Percentiles rank a stretch among this genome's conserved stretches.
Conservation (phyloP, 2,113 vertebrate genomes). For the Caranx melampygus region DNA sequence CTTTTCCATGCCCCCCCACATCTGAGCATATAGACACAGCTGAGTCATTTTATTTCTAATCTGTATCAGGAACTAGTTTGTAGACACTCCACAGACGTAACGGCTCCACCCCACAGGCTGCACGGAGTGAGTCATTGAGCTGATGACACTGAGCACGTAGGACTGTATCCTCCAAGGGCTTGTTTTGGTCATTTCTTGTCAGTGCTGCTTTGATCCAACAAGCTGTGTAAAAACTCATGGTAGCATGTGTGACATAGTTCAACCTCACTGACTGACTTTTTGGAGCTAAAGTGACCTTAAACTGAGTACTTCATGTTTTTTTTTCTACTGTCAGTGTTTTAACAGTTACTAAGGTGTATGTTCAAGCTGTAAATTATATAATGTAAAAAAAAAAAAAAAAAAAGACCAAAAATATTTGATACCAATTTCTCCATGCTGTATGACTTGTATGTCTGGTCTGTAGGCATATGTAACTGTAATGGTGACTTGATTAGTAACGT, state of each 20-base stretch:
- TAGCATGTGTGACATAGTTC: conserved; percentile 25
- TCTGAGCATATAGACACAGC: conserved; percentile 38
- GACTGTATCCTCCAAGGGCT: conserved; percentile 47
- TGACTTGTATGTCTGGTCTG: conserved; percentile 39
- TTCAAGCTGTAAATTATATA: conserved; percentile 58
- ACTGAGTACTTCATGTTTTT: conserved; percentile 13
- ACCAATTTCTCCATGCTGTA: conserved; percentile 57
- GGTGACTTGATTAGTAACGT: conserved; percentile 31
- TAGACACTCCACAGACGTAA: conserved; percentile 13
- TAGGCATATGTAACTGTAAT: conserved; percentile 42
- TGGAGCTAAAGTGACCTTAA: conserved; percentile 78
- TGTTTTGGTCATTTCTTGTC: conserved; percentile 32
- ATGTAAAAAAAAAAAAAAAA: conserved; percentile 30
- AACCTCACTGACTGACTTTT: conserved; percentile 42
- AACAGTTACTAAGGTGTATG: conserved; percentile 15
- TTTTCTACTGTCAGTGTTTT: conserved; percentile 25
- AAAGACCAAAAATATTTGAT: conserved; percentile 63
- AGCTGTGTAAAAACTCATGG: conserved; percentile 34
- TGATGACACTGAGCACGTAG: conserved; percentile 38
- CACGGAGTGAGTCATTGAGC: conserved; percentile 36
- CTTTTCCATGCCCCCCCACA: not conserved
- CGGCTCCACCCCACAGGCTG: not conserved
- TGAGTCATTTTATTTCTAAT: conserved; percentile 44
- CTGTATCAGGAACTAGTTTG: conserved; percentile 48
- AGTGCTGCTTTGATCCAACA: conserved; percentile 38